Evolutionary conservation across 2,113 vertebrate species (phyloP), one percentile per base, ranked within the genome.

Genomic region (Hyperoodon ampullatus): DNA sequence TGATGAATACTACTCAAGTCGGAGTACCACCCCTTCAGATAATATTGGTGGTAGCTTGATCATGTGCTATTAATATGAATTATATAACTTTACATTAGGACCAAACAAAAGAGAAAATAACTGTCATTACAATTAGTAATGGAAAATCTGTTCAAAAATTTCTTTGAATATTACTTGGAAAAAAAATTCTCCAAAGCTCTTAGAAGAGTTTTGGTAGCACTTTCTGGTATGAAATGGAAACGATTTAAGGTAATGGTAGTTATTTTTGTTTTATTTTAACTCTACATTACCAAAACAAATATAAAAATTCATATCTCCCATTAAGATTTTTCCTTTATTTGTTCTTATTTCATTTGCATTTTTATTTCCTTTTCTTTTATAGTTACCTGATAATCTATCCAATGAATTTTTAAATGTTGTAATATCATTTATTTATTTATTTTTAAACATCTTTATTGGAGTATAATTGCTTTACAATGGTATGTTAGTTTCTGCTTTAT

Each of bases 211-310:
- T 92, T 83, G 63, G 21, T 90, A 44, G 42, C 78, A 82, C 50
- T 75, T 93, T 92, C 35, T 88, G n/a, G 30, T 93, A 24, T 88
- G 93, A 95, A 94, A 72, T 65, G 26, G 74, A 96, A 92, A 39
- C n/a, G 30, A 44, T 39, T 75, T 60, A 94, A 94, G 15, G 5
- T 93, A 95, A 83, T 53, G 71, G 19, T 66, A 33, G 14, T 77
- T 88, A 21, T 95, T 96, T 96, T 68, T 60, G 55, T 91, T 94
- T 92, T 60, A 96, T 91, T 94, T 92, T 60, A 96, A 90, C 16
- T 93, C 35, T 80, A 3, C 2, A n/a, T 93, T 94, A 65, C 16
- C 18, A 28, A 87, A 89, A 81, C 35, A 97, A 92, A 88, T 86
- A 81, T 39, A 58, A 85, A 50, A 85, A 81, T 84, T 87, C 5